Conservation (phyloP, 2,888 invertebrate genomes). For the Lasioglossum zephyrum region DNA sequence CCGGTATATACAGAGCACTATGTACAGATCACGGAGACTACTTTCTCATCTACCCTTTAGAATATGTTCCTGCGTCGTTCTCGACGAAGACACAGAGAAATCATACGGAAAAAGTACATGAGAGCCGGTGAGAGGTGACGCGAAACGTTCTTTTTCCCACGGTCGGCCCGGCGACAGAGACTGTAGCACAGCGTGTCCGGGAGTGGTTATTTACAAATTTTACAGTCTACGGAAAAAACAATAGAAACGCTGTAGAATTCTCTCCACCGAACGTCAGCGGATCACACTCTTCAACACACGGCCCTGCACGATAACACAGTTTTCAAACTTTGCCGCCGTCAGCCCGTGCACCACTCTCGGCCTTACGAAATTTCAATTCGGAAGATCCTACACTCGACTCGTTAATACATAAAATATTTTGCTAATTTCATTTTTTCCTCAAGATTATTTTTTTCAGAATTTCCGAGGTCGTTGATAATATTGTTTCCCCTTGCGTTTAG, state of each 20-base stretch:
- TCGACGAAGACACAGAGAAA: slow-evolving; percentile 8
- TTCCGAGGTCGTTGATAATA: too few relatives aligned
- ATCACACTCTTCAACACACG: not conserved
- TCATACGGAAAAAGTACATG: not conserved
- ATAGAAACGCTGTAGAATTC: slow-evolving; percentile 6
- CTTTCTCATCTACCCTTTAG: slow-evolving; percentile 14
- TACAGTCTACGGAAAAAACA: slow-evolving; percentile 63
- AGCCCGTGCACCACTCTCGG: not conserved
- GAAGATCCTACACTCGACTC: not conserved
- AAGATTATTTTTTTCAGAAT: too few relatives aligned
- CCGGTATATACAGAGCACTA: not conserved
- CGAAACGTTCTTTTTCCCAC: not conserved
- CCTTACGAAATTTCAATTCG: not conserved
- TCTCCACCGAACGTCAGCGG: not conserved
- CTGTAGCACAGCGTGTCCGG: not conserved
- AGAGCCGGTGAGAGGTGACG: slow-evolving; percentile 11
- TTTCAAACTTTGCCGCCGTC: slow-evolving; percentile 2
- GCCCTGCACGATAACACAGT: not conserved
- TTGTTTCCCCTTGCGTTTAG: too few relatives aligned
- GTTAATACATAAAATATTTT: not conserved
- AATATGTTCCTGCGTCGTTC: slow-evolving; percentile 18
- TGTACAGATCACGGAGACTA: slow-evolving; percentile 41
- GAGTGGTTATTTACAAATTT: slow-evolving; percentile 73
- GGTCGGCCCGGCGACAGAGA: slow-evolving; percentile 12
- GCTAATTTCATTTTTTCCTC: too few relatives aligned